Evolutionary conservation across 2,113 vertebrate genomes (phyloP).

Genomic region (Spea multiplicata): DNA sequence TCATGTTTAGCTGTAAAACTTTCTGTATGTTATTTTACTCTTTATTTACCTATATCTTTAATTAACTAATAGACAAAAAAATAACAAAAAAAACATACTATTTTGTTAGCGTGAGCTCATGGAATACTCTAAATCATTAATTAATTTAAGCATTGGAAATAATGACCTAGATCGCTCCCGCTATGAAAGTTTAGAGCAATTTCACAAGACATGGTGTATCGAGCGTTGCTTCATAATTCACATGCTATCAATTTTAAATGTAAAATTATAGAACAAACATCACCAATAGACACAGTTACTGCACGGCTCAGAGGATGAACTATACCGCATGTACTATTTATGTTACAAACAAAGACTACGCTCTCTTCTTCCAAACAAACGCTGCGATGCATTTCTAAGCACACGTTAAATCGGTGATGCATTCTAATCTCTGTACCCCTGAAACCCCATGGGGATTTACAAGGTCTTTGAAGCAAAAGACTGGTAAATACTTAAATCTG

Average conservation of each 20-base stretch:
- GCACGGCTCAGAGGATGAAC: not conserved
- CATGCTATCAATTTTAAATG: conserved; percentile 2
- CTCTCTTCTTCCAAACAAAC: not conserved
- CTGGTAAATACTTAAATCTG: conserved; percentile 22
- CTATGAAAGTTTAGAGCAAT: too few relatives aligned
- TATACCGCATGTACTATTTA: conserved; percentile 33
- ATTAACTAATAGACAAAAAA: too few relatives aligned
- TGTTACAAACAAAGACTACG: conserved; percentile 28
- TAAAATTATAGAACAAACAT: conserved; percentile 25
- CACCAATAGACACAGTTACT: not conserved
- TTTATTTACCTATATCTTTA: too few relatives aligned
- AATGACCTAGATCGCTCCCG: too few relatives aligned
- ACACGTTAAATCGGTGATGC: conserved; percentile 17
- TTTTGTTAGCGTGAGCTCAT: too few relatives aligned
- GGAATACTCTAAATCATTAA: too few relatives aligned
- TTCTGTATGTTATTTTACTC: too few relatives aligned
- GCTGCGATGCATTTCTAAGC: conserved; percentile 19
- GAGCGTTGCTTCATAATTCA: conserved; percentile 22
- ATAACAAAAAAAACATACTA: too few relatives aligned
- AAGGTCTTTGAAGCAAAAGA: not conserved
- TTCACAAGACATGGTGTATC: not conserved
- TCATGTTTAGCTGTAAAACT: too few relatives aligned
- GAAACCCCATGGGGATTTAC: not conserved
- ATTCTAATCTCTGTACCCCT: conserved; percentile 20
- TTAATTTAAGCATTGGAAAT: too few relatives aligned